Percentiles rank a stretch among this genome's conserved stretches.
phyloP scores from a whole-genome alignment of 2,113 vertebrate species.

The Amblyornis subalaris region DNA sequence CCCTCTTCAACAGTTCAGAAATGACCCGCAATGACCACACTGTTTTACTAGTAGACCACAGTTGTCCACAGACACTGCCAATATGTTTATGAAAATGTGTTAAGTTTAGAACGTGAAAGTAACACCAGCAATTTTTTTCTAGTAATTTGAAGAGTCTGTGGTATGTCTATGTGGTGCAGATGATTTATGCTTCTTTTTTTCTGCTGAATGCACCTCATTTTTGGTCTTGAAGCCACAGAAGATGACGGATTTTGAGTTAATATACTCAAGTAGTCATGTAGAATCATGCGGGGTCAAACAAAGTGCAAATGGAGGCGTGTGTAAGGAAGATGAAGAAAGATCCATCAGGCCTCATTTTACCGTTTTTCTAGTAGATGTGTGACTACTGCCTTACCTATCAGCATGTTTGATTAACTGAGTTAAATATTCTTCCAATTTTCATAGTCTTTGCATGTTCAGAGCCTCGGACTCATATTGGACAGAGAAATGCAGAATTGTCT shows the following conservation, averaged over 20 bases:
- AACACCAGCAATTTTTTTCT: not conserved
- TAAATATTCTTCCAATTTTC: not conserved
- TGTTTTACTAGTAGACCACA: not conserved
- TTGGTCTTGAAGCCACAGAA: not conserved
- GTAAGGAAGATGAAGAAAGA: not conserved
- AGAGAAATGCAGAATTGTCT: not conserved
- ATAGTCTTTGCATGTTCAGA: not conserved
- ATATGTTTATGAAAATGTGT: not conserved
- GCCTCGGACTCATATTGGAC: not conserved
- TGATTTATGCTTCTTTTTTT: not conserved
- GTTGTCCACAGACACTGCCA: not conserved
- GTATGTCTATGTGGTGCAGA: fast-evolving
- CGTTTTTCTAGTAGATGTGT: not conserved
- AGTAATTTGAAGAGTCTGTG: not conserved
- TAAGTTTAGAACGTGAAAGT: not conserved
- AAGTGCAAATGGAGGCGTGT: not conserved
- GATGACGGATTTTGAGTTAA: not conserved
- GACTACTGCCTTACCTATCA: not conserved
- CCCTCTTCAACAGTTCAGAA: not conserved
- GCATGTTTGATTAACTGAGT: not conserved
- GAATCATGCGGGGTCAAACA: not conserved
- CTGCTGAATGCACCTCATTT: not conserved
- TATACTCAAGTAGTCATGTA: not conserved
- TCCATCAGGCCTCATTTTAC: not conserved
- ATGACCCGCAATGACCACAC: not conserved